phyloP scores from a whole-genome alignment of 2,113 vertebrate species.

The Rostratula benghalensis region DNA sequence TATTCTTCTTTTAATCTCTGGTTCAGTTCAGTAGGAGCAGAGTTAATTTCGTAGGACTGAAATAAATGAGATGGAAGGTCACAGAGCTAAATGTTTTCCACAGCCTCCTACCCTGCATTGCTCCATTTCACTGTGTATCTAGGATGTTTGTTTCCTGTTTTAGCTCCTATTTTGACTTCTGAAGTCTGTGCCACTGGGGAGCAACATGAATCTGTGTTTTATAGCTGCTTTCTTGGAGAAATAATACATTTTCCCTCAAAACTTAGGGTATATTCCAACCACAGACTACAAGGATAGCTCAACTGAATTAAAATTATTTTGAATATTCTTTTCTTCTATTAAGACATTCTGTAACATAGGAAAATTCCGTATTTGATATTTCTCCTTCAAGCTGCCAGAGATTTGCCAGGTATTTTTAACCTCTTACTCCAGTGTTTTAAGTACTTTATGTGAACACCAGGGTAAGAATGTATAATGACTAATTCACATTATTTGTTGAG shows the following conservation, averaged over 20 bases:
- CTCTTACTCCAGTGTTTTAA: background rate
- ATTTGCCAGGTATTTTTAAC: background rate
- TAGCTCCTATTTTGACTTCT: conserved; percentile 3
- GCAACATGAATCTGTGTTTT: conserved; percentile 11
- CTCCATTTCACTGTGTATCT: conserved; percentile 35
- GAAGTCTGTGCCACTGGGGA: background rate
- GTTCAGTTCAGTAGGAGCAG: conserved; percentile 35
- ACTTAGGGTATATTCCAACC: background rate
- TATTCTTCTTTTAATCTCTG: background rate
- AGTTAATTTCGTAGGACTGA: conserved; percentile 61
- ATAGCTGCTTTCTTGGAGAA: background rate
- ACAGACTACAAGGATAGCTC: background rate
- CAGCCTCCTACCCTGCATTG: conserved; percentile 22
- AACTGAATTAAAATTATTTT: background rate
- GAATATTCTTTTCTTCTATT: background rate
- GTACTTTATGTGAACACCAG: fast-evolving
- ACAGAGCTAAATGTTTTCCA: conserved; percentile 41
- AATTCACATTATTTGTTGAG: background rate
- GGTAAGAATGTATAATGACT: background rate
- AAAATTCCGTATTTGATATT: background rate
- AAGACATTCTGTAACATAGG: background rate
- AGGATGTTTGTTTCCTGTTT: background rate
- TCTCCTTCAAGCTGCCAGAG: background rate
- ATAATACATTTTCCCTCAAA: background rate
- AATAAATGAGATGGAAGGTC: conserved; percentile 62